Conservation (phyloP, 2,888 invertebrate genomes). For the Dicranocentrus wangi region DNA sequence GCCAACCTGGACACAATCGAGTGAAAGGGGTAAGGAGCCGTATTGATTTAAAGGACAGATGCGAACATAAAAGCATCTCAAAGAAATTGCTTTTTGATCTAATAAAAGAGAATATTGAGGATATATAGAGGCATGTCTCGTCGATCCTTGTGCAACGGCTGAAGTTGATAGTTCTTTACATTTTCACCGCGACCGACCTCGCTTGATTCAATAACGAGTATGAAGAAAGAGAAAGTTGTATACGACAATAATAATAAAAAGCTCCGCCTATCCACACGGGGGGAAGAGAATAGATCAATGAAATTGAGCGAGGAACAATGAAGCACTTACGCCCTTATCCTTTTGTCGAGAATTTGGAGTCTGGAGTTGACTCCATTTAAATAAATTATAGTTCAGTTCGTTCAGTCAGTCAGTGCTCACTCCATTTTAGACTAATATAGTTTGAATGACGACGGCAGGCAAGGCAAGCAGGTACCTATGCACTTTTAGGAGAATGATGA, state of each 20-base stretch:
- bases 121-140: conserved; percentile 7
- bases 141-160: neutral
- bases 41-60: conserved; percentile 35
- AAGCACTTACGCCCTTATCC: neutral
- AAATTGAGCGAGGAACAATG: neutral
- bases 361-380: too few species aligned
- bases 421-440: too few species aligned
- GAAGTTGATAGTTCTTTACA: neutral
- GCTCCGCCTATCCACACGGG: neutral
- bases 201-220: too few species aligned
- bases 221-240: too few species aligned
- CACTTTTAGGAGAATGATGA: too few species aligned
- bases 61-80: neutral
- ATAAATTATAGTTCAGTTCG: too few species aligned
- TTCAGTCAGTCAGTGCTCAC: too few species aligned
- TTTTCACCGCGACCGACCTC: too few species aligned
- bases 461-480: too few species aligned
- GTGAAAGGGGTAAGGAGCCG: conserved; percentile 64
- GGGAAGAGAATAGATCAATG: conserved; percentile 37
- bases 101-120: conserved; percentile 35
- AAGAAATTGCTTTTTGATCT: conserved; percentile 42
- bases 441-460: too few species aligned
- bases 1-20: conserved; percentile 60
- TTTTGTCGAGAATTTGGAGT: neutral
- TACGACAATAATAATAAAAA: too few species aligned